These are phyloP conservation scores for Sphaerodactylus townsendi DNA, from an alignment of 2,113 vertebrate species.

Conservation along the genomic window DNA sequence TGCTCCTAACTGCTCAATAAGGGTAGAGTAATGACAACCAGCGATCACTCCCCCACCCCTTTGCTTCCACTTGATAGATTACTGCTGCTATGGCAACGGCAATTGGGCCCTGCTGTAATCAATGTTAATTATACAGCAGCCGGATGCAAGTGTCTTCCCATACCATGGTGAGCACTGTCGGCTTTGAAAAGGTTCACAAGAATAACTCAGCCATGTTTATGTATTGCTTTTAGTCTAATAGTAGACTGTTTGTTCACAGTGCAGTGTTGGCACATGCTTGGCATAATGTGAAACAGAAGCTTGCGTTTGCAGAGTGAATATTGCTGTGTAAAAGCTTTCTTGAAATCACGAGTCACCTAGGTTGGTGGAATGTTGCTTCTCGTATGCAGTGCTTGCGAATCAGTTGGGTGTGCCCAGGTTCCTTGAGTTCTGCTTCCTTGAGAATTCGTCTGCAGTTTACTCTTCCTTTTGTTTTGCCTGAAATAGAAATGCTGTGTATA, in stretches of 20 bases:
- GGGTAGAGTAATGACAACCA: neutral
- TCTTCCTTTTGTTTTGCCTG: too few species aligned
- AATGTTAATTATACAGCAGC: slow-evolving; percentile 55
- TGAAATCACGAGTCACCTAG: neutral
- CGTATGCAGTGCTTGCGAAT: neutral
- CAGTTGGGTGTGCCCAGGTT: neutral
- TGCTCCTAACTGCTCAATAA: neutral
- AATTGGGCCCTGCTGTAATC: slow-evolving; percentile 38
- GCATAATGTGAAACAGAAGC: neutral
- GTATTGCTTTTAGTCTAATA: neutral
- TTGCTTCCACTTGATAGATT: slow-evolving; percentile 31
- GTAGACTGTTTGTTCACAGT: neutral
- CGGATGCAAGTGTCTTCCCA: neutral
- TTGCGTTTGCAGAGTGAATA: neutral
- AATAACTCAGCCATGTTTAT: neutral
- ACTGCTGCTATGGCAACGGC: slow-evolving; percentile 37
- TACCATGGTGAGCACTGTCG: neutral
- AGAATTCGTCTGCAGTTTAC: neutral
- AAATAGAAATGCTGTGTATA: neutral
- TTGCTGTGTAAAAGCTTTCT: neutral
- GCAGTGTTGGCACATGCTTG: neutral
- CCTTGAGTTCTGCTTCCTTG: neutral
- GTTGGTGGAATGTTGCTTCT: neutral
- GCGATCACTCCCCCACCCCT: accelerated
- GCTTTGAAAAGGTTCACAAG: neutral